Percentiles rank a stretch among this genome's conserved stretches.
Conservation (phyloP, 2,888 invertebrate genomes). For the Drosophila recens region DNA sequence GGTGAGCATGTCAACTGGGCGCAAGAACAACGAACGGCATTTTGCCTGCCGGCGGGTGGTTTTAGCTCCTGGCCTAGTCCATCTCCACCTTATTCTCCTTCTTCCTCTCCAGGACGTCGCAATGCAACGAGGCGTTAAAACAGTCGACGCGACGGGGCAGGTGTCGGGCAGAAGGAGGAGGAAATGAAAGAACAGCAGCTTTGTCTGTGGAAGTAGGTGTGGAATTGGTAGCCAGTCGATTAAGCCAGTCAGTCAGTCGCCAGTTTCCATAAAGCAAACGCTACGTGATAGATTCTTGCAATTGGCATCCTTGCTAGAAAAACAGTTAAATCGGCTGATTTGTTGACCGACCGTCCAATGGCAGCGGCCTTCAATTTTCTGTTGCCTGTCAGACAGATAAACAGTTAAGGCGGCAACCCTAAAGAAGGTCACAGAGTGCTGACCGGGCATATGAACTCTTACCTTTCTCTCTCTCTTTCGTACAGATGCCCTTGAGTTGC, state of each 20-base stretch:
- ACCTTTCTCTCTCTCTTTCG: not conserved
- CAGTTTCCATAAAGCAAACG: conserved; percentile 4
- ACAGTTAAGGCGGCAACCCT: conserved; percentile 43
- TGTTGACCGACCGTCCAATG: conserved; percentile 29
- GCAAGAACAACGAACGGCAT: conserved; percentile 68
- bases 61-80: conserved; percentile 3
- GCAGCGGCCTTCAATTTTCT: conserved; percentile 42
- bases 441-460: conserved; percentile 31
- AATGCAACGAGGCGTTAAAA: conserved; percentile 72
- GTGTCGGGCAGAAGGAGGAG: conserved; percentile 30
- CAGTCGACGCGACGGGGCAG: conserved; percentile 34
- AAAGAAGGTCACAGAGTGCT: conserved; percentile 48
- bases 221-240: conserved; percentile 37
- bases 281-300: conserved; percentile 63
- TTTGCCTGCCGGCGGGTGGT: conserved; percentile 66
- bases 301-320: conserved; percentile 55
- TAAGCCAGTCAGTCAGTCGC: conserved; percentile 24
- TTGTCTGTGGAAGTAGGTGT: conserved; percentile 8
- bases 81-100: not conserved
- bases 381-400: conserved; percentile 47
- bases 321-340: conserved; percentile 50
- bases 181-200: conserved; percentile 15
- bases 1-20: conserved; percentile 77
- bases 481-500: conserved; percentile 51
- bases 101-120: conserved; percentile 21